Percentiles rank a stretch among this genome's conserved stretches.
Evolutionary conservation across 2,888 invertebrate species (phyloP).

Genomic region (Agrochola macilenta): DNA sequence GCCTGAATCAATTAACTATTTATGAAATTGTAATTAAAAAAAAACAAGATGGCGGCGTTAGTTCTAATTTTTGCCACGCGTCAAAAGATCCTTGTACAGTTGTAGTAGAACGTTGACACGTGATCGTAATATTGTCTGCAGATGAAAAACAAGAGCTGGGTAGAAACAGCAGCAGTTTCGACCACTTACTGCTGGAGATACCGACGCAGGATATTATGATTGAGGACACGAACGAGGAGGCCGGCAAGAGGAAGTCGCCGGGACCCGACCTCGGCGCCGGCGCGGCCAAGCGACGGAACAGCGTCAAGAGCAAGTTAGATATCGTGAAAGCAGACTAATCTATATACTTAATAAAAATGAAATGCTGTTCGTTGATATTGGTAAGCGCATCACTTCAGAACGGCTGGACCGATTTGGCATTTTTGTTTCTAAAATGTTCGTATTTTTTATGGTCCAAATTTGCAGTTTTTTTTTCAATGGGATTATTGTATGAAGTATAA

Average conservation of each 20-base stretch:
- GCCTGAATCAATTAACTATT: too few species aligned
- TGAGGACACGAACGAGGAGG: slow-evolving; percentile 71
- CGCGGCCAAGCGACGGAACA: slow-evolving; percentile 75
- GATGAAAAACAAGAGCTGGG: slow-evolving; percentile 76
- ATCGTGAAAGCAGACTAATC: slow-evolving; percentile 66
- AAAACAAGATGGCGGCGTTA: neutral
- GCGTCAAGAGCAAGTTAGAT: slow-evolving; percentile 71
- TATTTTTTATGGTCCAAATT: too few species aligned
- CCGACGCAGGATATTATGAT: slow-evolving; percentile 81
- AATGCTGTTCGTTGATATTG: neutral
- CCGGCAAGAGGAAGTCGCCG: slow-evolving; percentile 79
- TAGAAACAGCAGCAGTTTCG: slow-evolving; percentile 75
- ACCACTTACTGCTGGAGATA: slow-evolving; percentile 80
- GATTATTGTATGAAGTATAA: too few species aligned
- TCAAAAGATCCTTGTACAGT: neutral
- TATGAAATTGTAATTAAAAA: too few species aligned
- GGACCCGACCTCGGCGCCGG: slow-evolving; percentile 56
- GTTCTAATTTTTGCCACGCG: neutral
- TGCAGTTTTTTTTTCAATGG: too few species aligned
- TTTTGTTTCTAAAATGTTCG: too few species aligned
- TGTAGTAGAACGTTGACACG: neutral
- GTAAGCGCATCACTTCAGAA: neutral
- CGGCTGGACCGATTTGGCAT: neutral
- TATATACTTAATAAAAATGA: neutral
- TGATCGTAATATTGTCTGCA: slow-evolving; percentile 68